Evolutionary conservation across 2,888 invertebrate genomes (phyloP).

Genomic region (Ctenicera cuprea): DNA sequence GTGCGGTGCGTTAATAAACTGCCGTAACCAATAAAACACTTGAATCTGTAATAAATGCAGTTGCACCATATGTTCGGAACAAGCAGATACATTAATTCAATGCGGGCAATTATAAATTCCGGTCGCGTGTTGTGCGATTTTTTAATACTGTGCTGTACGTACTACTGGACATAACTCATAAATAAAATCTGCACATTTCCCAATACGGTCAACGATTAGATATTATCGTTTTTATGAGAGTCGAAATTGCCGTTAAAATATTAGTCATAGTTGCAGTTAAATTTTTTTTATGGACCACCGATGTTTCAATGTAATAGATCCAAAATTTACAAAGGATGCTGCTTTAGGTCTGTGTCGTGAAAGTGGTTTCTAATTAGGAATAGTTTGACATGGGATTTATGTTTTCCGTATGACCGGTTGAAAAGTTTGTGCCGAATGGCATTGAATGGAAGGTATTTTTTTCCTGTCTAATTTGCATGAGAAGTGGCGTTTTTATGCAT

Average conservation of each 20-base stretch:
- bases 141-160: conserved; percentile 40
- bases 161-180: conserved; percentile 39
- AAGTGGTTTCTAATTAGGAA: conserved; percentile 21
- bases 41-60: conserved; percentile 45
- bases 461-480: conserved; percentile 24
- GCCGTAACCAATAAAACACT: conserved; percentile 38
- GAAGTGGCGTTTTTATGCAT: conserved; percentile 23
- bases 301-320: neutral
- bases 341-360: neutral
- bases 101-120: conserved; percentile 47
- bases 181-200: conserved; percentile 33
- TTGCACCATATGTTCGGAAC: conserved; percentile 45
- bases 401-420: conserved; percentile 14
- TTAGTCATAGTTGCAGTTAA: conserved; percentile 21
- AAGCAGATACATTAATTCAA: conserved; percentile 44
- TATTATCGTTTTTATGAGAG: conserved; percentile 26
- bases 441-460: conserved; percentile 16
- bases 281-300: neutral
- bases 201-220: conserved; percentile 32
- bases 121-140: conserved; percentile 43
- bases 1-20: conserved; percentile 42
- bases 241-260: conserved; percentile 18
- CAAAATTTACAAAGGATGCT: conserved; percentile 18
- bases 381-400: conserved; percentile 4
- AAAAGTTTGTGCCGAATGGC: conserved; percentile 11